A percentile compares a stretch with the other conserved stretches of the same genome.
These are phyloP conservation scores for Ectemnius cavifrons DNA, from an alignment of 2,888 invertebrate species.

Conservation along the genomic window DNA sequence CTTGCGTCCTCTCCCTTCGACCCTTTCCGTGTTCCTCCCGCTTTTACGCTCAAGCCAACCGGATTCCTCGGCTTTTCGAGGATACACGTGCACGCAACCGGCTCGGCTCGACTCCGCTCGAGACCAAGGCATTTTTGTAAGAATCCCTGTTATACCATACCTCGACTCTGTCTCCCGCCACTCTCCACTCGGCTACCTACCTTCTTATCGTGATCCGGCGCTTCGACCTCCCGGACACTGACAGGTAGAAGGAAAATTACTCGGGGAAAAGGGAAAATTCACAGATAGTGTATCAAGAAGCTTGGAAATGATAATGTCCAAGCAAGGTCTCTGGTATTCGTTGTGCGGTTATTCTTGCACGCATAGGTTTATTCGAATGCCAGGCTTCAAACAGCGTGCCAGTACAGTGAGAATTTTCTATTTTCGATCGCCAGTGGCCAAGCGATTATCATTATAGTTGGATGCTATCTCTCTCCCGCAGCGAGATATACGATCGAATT, in stretches of 20 bases:
- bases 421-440: constrained; percentile 17
- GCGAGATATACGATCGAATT: constrained; percentile 9
- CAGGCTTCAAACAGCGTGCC: background rate
- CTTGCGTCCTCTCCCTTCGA: constrained; percentile 15
- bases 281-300: too few relatives aligned
- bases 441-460: constrained; percentile 1
- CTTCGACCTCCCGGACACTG: background rate
- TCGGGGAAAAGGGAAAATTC: too few relatives aligned
- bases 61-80: constrained; percentile 12
- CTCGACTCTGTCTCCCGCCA: too few relatives aligned
- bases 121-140: constrained; percentile 20
- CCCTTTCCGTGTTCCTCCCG: constrained; percentile 11
- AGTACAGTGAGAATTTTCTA: constrained; percentile 3
- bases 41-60: background rate
- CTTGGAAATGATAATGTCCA: too few relatives aligned
- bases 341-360: background rate
- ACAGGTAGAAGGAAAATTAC: background rate
- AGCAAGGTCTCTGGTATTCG: background rate
- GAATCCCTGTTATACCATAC: background rate
- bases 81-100: constrained; percentile 1
- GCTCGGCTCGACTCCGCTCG: too few relatives aligned
- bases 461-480: constrained; percentile 34
- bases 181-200: background rate
- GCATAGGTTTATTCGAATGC: background rate
- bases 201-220: background rate